A percentile compares a stretch with the other conserved stretches of the same genome.
These are phyloP conservation scores for Budorcas taxicolor DNA, from an alignment of 2,113 vertebrate species.

Conservation along the genomic window DNA sequence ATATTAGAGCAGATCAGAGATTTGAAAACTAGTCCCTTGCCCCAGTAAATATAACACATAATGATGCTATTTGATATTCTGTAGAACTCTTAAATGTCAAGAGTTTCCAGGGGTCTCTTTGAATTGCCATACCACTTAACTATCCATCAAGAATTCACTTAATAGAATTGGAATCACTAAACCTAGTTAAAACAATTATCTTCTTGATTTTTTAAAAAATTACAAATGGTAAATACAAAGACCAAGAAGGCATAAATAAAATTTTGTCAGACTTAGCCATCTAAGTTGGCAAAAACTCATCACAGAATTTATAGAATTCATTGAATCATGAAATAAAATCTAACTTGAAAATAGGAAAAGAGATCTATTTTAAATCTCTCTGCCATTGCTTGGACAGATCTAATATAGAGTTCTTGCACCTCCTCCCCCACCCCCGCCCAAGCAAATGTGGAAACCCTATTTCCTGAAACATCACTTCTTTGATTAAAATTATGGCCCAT, in stretches of 20 bases:
- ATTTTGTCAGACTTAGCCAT: neutral
- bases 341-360: neutral
- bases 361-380: neutral
- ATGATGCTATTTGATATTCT: neutral
- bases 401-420: neutral
- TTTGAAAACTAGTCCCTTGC: neutral
- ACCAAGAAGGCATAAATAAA: neutral
- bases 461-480: neutral
- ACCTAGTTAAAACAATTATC: neutral
- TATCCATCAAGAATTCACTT: neutral
- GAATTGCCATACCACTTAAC: neutral
- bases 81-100: neutral
- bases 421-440: neutral
- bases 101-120: neutral
- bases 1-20: neutral
- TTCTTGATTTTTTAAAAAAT: neutral
- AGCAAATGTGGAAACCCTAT: neutral
- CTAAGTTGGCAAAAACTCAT: neutral
- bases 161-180: neutral
- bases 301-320: neutral
- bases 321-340: neutral
- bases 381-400: neutral
- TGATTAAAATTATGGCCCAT: neutral
- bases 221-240: neutral
- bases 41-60: neutral